These are phyloP conservation scores for Passer domesticus DNA, from an alignment of 2,113 vertebrate genomes.

Conservation along the genomic window DNA sequence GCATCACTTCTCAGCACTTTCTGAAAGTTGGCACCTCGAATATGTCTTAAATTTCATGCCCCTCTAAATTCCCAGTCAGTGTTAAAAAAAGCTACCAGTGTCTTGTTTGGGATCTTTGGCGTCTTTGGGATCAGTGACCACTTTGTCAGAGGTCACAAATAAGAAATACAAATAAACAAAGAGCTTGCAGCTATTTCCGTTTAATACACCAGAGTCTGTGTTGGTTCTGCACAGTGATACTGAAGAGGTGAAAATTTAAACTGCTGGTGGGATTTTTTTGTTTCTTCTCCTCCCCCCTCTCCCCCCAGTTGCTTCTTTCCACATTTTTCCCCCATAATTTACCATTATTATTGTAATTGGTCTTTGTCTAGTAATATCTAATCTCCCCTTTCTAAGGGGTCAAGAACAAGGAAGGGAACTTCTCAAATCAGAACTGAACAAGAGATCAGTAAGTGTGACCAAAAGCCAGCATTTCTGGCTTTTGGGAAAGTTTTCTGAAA, in stretches of 20 bases:
- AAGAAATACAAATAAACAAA: constrained; percentile 28
- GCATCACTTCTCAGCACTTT: background rate
- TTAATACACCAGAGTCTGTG: background rate
- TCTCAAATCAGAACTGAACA: background rate
- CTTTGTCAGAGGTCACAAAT: constrained; percentile 29
- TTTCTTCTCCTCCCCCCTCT: background rate
- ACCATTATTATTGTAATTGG: background rate
- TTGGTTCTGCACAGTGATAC: background rate
- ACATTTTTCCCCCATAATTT: background rate
- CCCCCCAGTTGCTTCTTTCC: background rate
- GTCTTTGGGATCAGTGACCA: background rate
- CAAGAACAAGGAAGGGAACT: background rate
- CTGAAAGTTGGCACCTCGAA: background rate
- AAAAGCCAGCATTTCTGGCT: background rate
- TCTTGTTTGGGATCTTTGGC: background rate
- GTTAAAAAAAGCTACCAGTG: background rate
- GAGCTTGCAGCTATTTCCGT: background rate
- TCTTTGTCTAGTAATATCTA: background rate
- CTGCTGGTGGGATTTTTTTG: background rate
- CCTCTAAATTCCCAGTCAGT: background rate
- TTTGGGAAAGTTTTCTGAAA: background rate
- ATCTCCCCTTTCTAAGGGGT: background rate
- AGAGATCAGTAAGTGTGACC: background rate
- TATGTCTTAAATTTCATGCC: background rate
- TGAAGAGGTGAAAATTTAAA: constrained; percentile 23